Evolutionary conservation across 2,797 vertebrate species (phyloP).

Genomic region (Morus bassanus): DNA sequence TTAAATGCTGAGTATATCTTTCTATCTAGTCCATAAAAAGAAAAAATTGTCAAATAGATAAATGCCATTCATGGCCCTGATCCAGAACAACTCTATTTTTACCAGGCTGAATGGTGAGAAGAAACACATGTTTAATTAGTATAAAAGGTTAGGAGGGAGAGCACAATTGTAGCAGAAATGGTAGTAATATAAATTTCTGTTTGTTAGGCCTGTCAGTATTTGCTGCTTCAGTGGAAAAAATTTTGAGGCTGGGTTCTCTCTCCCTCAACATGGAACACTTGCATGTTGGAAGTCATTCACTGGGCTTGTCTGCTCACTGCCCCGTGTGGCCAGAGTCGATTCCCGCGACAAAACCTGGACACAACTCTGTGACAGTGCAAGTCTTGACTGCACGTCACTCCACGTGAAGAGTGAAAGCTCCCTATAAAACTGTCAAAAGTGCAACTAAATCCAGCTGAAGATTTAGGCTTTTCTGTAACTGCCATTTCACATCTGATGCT

Average conservation of each 20-base stretch:
- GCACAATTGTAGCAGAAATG: not conserved
- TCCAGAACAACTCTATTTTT: not conserved
- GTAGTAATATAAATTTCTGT: not conserved
- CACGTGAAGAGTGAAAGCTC: not conserved
- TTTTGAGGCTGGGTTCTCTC: not conserved
- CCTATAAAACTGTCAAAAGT: not conserved
- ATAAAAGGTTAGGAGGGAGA: not conserved
- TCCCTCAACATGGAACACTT: not conserved
- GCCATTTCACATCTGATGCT: not conserved
- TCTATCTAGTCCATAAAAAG: not conserved
- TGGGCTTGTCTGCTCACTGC: not conserved
- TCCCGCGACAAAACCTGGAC: not conserved
- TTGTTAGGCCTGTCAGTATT: not conserved
- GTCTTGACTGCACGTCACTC: not conserved
- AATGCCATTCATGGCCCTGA: not conserved
- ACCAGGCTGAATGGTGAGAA: not conserved
- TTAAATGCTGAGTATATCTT: not conserved
- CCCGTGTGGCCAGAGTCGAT: accelerated
- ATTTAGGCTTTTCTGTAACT: not conserved
- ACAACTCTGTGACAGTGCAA: not conserved
- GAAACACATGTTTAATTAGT: not conserved
- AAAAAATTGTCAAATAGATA: not conserved
- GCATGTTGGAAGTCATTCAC: not conserved
- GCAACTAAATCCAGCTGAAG: not conserved
- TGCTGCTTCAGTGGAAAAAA: not conserved